phyloP scores from a whole-genome alignment of 1,140 invertebrate species.

The Cyclina sinensis region DNA sequence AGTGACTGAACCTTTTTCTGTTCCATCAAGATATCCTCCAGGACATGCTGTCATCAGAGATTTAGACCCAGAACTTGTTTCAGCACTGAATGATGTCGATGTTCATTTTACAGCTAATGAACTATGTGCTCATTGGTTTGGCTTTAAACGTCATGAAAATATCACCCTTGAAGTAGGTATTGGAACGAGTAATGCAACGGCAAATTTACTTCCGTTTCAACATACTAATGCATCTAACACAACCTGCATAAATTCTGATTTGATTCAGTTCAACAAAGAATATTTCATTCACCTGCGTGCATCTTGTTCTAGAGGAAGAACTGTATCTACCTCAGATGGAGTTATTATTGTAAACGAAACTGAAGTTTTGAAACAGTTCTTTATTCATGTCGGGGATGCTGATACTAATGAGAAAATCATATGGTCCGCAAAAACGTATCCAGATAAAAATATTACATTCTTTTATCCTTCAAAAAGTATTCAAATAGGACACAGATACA shows the following conservation, averaged over 20 bases:
- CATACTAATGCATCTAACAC: not conserved
- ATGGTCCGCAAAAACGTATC: not conserved
- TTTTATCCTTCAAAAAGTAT: not conserved
- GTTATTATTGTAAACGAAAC: not conserved
- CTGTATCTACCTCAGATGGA: slow-evolving; percentile 34
- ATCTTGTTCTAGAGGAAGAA: not conserved
- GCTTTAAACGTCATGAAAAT: slow-evolving; percentile 69
- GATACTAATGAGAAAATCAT: not conserved
- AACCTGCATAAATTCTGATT: not conserved
- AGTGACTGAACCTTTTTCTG: slow-evolving; percentile 32
- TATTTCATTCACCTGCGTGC: slow-evolving; percentile 16
- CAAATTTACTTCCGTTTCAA: slow-evolving; percentile 12
- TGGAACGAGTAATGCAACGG: slow-evolving; percentile 20
- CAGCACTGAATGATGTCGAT: not conserved
- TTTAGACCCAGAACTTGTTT: not conserved
- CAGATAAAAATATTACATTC: not conserved
- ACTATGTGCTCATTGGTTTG: slow-evolving; percentile 69
- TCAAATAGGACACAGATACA: not conserved
- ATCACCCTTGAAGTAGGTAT: slow-evolving; percentile 68
- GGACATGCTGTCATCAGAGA: slow-evolving; percentile 67
- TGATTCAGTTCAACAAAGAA: not conserved
- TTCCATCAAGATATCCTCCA: slow-evolving; percentile 71
- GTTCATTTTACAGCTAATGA: slow-evolving; percentile 54
- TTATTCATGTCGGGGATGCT: not conserved
- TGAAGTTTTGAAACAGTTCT: not conserved